Evolutionary conservation across 2,888 invertebrate species (phyloP), one percentile per base, ranked within the genome.

Genomic region (Ormyrus thymus): DNA sequence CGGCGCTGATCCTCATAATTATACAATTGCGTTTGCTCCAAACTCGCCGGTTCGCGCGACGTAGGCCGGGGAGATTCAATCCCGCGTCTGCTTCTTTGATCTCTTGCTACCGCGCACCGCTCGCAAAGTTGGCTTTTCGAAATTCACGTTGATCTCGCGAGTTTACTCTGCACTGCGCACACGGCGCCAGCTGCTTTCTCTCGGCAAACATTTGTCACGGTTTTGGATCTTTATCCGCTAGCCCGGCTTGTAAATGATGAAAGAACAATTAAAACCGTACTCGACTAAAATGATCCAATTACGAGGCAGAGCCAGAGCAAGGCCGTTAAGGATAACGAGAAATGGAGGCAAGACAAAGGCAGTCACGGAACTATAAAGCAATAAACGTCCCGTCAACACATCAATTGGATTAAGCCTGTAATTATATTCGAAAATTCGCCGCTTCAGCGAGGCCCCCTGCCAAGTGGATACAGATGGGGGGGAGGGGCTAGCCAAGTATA

Each of bases 1-100:
- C 29, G 50, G 43, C 58, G 68, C 73, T 51, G 61, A 73, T 78
- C 66, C 78, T 75, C 55, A 64, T 79, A 79, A 75, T 70, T 74
- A 69, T 65, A 79, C 62, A 66, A 79, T 66, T 8, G 66, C 71
- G 75, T 46, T 70, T 13, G 75, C 66, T 75, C 59, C 71, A n/a
- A 73, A 51, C 55, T 29, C 29, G 29, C 3, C 29, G 29, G 29
- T 29, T 29, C 29, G 29, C 29, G 29, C 29, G 29, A 3, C 0
- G 0, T 4, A 0, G 4, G 29, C 3, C 29, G 29, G 29, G 29
- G 4, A 29, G 4, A 29, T 29, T 29, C 29, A 29, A 29, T 29
- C 29, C 4, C 4, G 29, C 29, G 3, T 4, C 29, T 29, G 29
- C 29, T 29, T 4, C 29, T 29, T 29, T 29, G 29, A 29, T 29